Conservation (phyloP, 2,888 invertebrate species). For the Zaprionus obscuricornis region DNA sequence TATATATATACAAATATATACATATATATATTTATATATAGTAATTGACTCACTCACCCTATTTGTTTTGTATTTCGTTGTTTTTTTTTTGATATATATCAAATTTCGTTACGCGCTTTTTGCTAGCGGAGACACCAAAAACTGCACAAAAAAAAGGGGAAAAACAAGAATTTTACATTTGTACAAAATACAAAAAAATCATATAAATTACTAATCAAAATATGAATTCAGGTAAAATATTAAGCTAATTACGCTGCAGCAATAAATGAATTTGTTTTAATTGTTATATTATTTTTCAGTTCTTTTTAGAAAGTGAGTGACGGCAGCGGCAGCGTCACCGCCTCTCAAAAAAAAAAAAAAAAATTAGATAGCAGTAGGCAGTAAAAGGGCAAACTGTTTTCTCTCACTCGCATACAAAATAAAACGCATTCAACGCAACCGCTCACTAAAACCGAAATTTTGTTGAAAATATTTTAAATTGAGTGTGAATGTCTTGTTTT, state of each 20-base stretch:
- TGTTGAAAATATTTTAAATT: background rate
- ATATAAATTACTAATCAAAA: background rate
- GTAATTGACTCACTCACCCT: too few relatives aligned
- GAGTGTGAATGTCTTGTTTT: background rate
- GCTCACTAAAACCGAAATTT: background rate
- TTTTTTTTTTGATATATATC: too few relatives aligned
- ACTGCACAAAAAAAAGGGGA: constrained; percentile 32
- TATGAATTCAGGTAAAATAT: background rate
- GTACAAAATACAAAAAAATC: constrained; percentile 7
- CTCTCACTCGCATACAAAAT: constrained; percentile 1
- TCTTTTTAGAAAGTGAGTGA: constrained; percentile 39
- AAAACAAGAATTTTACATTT: constrained; percentile 15
- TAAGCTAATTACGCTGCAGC: constrained; percentile 7
- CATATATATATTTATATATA: constrained; percentile 21
- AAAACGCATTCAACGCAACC: constrained; percentile 3
- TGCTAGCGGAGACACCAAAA: constrained; percentile 46
- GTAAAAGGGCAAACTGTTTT: constrained; percentile 22
- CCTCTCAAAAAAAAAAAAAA: constrained; percentile 40
- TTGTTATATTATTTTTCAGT: constrained; percentile 14
- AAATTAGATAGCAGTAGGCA: background rate
- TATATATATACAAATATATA: too few relatives aligned
- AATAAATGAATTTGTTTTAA: constrained; percentile 22
- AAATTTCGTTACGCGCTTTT: too few relatives aligned
- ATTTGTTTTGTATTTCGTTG: constrained; percentile 41
- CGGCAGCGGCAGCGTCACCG: constrained; percentile 31